These are phyloP conservation scores for Illadopsis cleaveri DNA, from an alignment of 2,113 vertebrate species.

Conservation along the genomic window DNA sequence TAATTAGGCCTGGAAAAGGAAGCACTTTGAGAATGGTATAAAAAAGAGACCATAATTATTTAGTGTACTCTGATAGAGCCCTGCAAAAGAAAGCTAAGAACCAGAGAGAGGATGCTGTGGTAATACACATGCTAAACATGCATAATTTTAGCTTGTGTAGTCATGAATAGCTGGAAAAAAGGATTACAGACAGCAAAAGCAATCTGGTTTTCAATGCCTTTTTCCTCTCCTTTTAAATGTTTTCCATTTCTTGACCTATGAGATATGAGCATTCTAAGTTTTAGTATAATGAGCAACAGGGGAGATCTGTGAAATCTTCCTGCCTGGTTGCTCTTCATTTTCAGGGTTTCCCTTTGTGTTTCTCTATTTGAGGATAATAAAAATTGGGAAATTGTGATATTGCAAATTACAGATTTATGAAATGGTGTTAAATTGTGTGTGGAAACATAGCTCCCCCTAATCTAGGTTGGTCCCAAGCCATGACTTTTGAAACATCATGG, in stretches of 20 bases:
- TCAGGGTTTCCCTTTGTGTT: neutral
- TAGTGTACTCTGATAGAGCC: neutral
- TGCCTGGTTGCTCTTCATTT: neutral
- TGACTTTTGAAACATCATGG: neutral
- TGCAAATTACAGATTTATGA: neutral
- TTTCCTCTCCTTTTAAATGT: neutral
- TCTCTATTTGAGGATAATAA: neutral
- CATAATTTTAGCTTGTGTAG: conserved; percentile 3
- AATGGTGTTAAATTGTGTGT: neutral
- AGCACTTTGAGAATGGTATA: neutral
- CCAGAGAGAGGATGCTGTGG: neutral
- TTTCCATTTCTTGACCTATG: neutral
- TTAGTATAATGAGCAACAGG: neutral
- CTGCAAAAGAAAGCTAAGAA: neutral
- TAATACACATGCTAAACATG: conserved; percentile 12
- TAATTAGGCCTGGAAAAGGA: conserved; percentile 43
- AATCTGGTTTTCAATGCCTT: neutral
- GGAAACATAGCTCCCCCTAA: neutral
- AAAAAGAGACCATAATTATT: conserved; percentile 15
- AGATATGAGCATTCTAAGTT: neutral
- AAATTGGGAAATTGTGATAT: neutral
- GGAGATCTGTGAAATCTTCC: neutral
- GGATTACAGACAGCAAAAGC: neutral
- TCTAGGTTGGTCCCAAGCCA: neutral
- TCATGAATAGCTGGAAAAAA: neutral